Percentiles rank a stretch among this genome's conserved stretches.
Evolutionary conservation across 2,113 vertebrate genomes (phyloP).

Genomic region (Notothenia rossii): DNA sequence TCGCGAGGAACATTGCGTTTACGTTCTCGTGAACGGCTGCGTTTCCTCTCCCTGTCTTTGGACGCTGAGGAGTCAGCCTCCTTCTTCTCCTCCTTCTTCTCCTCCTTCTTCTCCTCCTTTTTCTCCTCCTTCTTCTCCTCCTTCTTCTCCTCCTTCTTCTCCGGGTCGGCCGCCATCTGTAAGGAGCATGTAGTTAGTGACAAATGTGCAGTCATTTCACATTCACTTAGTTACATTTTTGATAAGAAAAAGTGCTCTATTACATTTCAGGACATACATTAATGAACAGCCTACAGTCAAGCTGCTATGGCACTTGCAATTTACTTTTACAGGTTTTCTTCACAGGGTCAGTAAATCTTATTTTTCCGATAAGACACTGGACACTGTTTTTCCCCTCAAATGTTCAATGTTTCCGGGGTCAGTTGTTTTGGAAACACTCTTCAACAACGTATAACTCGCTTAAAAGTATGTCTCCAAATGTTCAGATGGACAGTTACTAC

Average conservation of each 20-base stretch:
- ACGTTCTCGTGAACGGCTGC: constrained; percentile 90
- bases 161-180: constrained; percentile 94
- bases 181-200: background rate
- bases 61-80: constrained; percentile 86
- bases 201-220: background rate
- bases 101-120: too few relatives aligned
- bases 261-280: background rate
- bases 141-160: constrained; percentile 87
- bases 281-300: background rate
- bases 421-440: too few relatives aligned
- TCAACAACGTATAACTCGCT: too few relatives aligned
- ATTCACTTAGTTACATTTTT: background rate
- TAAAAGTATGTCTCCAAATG: too few relatives aligned
- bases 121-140: too few relatives aligned
- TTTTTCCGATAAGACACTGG: background rate
- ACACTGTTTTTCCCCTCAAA: too few relatives aligned
- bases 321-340: background rate
- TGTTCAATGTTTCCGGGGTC: too few relatives aligned
- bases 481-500: too few relatives aligned
- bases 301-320: background rate
- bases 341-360: background rate
- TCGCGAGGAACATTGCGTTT: constrained; percentile 93
- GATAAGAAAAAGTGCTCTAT: too few relatives aligned
- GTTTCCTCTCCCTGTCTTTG: constrained; percentile 91
- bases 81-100: constrained; percentile 85